Percentiles rank a stretch among this genome's conserved stretches.
Evolutionary conservation across 2,888 invertebrate species (phyloP).

Genomic region (Calliopum simillimum): DNA sequence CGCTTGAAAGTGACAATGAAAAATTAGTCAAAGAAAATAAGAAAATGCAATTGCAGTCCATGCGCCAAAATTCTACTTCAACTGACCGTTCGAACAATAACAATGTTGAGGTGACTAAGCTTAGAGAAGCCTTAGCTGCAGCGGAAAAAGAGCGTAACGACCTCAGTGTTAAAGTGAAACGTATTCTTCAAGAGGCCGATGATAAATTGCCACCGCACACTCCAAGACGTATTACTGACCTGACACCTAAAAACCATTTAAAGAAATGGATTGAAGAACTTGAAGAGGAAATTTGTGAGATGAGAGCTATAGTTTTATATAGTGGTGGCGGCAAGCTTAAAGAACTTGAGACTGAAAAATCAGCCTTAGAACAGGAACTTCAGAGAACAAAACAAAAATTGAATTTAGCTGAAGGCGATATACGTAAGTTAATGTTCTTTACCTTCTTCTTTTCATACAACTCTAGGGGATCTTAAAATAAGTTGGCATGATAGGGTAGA

Average conservation of each 20-base stretch:
- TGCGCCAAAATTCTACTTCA: slow-evolving; percentile 65
- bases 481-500: not conserved
- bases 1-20: slow-evolving; percentile 81
- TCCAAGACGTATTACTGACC: slow-evolving; percentile 80
- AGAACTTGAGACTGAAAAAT: slow-evolving; percentile 75
- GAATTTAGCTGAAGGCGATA: slow-evolving; percentile 71
- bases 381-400: slow-evolving; percentile 76
- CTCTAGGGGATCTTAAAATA: not conserved
- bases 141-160: slow-evolving; percentile 76
- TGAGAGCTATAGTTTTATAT: slow-evolving; percentile 66
- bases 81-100: slow-evolving; percentile 49
- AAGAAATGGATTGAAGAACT: slow-evolving; percentile 87
- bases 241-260: slow-evolving; percentile 68
- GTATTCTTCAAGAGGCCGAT: slow-evolving; percentile 75
- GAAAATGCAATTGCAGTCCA: slow-evolving; percentile 71
- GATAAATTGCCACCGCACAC: slow-evolving; percentile 76
- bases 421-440: slow-evolving; percentile 56
- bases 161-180: slow-evolving; percentile 74
- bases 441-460: not conserved
- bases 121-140: slow-evolving; percentile 70
- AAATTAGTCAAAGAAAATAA: slow-evolving; percentile 80
- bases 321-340: slow-evolving; percentile 67
- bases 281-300: slow-evolving; percentile 83
- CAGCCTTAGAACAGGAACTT: slow-evolving; percentile 74
- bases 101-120: slow-evolving; percentile 70